Conservation (phyloP, 2,888 invertebrate genomes). For the Leptothorax acervorum region DNA sequence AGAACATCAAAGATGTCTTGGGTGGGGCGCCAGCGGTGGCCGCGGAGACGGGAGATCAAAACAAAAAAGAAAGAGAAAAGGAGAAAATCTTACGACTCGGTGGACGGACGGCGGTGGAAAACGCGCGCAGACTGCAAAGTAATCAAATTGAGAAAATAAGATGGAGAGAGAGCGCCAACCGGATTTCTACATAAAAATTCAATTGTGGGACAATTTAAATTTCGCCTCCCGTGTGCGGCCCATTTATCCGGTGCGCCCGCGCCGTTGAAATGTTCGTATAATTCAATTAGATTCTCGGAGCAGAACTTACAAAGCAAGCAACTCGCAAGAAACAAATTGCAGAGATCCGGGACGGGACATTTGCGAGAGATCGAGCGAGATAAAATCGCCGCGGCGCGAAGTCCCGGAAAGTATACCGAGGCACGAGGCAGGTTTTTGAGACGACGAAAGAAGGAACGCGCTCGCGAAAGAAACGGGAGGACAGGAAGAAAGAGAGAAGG, state of each 20-base stretch:
- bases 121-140: constrained; percentile 25
- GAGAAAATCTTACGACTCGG: neutral
- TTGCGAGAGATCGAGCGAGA: constrained; percentile 27
- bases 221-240: constrained; percentile 18
- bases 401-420: constrained; percentile 2
- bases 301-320: constrained; percentile 40
- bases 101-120: neutral
- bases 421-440: constrained; percentile 23
- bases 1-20: constrained; percentile 74
- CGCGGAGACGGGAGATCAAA: constrained; percentile 41
- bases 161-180: constrained; percentile 1
- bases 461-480: neutral
- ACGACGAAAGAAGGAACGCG: constrained; percentile 11
- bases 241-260: constrained; percentile 5
- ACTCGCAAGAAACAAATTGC: constrained; percentile 51
- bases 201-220: constrained; percentile 44
- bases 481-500: neutral
- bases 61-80: constrained; percentile 49
- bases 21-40: constrained; percentile 27
- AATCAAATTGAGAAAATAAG: constrained; percentile 42
- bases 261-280: constrained; percentile 47
- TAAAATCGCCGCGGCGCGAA: constrained; percentile 37
- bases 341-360: constrained; percentile 36
- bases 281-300: constrained; percentile 38
- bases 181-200: constrained; percentile 31